Base-by-base conservation (phyloP, 2,113 vertebrate species). In the Colossoma macropomum region DNA sequence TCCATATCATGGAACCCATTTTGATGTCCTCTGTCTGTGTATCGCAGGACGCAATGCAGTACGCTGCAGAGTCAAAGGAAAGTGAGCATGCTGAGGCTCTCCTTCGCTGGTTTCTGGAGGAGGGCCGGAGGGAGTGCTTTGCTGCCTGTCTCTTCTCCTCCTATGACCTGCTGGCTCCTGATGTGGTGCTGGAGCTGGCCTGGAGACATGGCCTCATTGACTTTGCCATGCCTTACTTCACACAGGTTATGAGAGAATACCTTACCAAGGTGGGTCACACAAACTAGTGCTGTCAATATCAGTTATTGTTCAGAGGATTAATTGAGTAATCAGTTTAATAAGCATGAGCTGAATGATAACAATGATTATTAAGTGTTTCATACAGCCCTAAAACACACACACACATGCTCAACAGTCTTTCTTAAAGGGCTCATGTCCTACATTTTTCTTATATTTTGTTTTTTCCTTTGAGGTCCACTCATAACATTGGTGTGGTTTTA, bases 181-280 rank as follows among this genome's bases (percentile, higher is more conserved):
- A 98, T 2, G 93, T 95, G 86, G 96, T 96, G 82, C 93, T 97
- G 45, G 96, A 97, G 90, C 88, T 97, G 88, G 95, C 97, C 72
- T 97, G 96, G 96, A 95, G 95, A 75, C 95, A 97, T 91, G 92
- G 93, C 85, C 95, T 96, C 82, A 87, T 96, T 90, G 96, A 96
- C 90, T 97, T 96, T 78, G 94, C 96, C 86, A 95, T 97, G 96
- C 96, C 97, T 60, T 97, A 95, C 90, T 97, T 97, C 92, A 96
- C 97, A 92, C 96, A 97, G 90, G 95, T 97, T 89, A 96, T 96
- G 95, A 95, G 95, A 87, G 96, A 97, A 81, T 96, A 96, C 89
- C 94, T 97, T 86, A 92, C 92, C 85, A 97, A 97, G 95, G 96
- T 96, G 83, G 90, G 96, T 74, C 34, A 34, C 17, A 7, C 25